phyloP scores from a whole-genome alignment of 2,113 vertebrate genomes.

The Sturnira hondurensis region DNA sequence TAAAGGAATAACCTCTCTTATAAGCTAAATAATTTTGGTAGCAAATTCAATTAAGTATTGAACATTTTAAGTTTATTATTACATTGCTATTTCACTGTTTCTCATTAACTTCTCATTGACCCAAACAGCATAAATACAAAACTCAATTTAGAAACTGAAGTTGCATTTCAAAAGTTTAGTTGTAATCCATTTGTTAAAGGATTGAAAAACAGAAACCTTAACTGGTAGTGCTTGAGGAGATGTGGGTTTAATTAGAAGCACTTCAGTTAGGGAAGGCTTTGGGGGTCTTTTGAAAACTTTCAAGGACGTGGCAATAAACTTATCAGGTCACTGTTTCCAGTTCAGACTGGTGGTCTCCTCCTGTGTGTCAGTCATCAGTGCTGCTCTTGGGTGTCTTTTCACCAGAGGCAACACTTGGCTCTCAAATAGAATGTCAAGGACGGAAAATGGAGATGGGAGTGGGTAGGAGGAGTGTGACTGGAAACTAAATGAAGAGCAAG shows the following conservation, averaged over 20 bases:
- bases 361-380: not conserved
- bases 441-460: not conserved
- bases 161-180: not conserved
- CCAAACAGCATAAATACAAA: not conserved
- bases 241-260: not conserved
- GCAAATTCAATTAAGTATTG: not conserved
- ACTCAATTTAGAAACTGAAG: not conserved
- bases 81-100: not conserved
- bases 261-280: not conserved
- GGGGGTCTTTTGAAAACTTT: not conserved
- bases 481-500: not conserved
- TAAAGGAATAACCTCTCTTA: not conserved
- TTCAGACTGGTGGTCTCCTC: not conserved
- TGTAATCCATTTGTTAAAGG: not conserved
- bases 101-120: not conserved
- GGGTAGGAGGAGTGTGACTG: not conserved
- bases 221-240: not conserved
- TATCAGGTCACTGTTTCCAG: not conserved
- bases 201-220: not conserved
- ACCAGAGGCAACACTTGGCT: not conserved
- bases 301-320: not conserved
- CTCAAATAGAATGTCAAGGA: not conserved
- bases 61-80: not conserved
- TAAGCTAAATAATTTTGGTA: constrained; percentile 18
- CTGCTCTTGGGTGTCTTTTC: not conserved